Evolutionary conservation across 2,113 vertebrate species (phyloP).

Genomic region (Odobenus rosmarus): DNA sequence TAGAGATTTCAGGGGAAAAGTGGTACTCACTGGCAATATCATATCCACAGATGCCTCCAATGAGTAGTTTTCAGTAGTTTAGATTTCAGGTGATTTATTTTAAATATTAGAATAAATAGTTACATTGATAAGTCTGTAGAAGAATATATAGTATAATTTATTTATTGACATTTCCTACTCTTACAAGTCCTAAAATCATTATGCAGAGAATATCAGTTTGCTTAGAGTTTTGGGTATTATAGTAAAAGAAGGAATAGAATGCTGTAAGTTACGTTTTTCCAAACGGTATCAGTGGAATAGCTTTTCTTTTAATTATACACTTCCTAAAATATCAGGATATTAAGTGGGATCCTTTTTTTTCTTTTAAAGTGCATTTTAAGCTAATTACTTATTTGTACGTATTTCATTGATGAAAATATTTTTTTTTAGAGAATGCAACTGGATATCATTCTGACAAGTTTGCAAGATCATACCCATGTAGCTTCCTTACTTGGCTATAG

Average conservation of each 20-base stretch:
- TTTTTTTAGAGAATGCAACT: conserved; percentile 94
- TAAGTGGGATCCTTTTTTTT: not conserved
- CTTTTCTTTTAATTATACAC: conserved; percentile 30
- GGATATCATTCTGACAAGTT: conserved; percentile 98
- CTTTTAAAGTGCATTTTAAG: conserved; percentile 49
- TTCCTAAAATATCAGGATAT: not conserved
- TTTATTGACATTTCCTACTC: not conserved
- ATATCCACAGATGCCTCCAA: not conserved
- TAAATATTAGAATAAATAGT: conserved; percentile 45
- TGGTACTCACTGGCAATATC: not conserved
- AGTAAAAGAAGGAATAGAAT: conserved; percentile 48
- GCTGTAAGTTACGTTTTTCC: not conserved
- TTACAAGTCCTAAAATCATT: not conserved
- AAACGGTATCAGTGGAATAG: not conserved
- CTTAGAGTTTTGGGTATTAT: conserved; percentile 45
- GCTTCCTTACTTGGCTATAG: conserved; percentile 97
- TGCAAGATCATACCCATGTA: conserved; percentile 98
- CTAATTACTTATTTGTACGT: conserved; percentile 16
- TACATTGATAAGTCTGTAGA: conserved; percentile 57
- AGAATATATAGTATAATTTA: conserved; percentile 6
- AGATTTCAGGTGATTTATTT: conserved; percentile 54
- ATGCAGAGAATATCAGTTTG: not conserved
- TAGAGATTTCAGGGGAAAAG: not conserved
- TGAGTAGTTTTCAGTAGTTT: conserved; percentile 46
- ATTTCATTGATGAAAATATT: conserved; percentile 51